These are phyloP conservation scores for Hedya salicella DNA, from an alignment of 2,888 invertebrate genomes.

Conservation along the genomic window DNA sequence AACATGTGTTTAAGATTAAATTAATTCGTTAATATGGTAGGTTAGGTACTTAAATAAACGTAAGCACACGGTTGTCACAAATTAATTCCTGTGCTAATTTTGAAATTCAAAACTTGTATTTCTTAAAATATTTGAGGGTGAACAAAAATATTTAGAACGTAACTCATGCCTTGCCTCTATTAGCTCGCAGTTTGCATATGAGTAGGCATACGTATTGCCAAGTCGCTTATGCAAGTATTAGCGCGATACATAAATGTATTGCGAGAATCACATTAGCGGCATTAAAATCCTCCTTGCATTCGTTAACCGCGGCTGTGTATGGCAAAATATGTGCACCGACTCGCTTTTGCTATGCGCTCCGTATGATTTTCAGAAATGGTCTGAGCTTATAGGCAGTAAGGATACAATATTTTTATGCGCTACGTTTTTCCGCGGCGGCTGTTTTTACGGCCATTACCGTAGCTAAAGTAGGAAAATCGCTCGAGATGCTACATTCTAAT, in stretches of 20 bases:
- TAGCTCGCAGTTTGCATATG: constrained; percentile 26
- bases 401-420: constrained; percentile 84
- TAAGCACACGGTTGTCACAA: neutral
- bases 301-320: constrained; percentile 75
- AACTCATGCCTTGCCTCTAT: constrained; percentile 30
- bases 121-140: constrained; percentile 15
- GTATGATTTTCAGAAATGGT: constrained; percentile 85
- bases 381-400: constrained; percentile 75
- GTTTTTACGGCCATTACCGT: constrained; percentile 81
- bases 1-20: too few species aligned
- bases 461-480: constrained; percentile 84
- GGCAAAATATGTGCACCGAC: constrained; percentile 81
- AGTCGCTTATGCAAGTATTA: constrained; percentile 61
- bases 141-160: constrained; percentile 38
- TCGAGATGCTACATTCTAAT: constrained; percentile 83
- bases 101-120: constrained; percentile 19
- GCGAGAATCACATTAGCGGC: constrained; percentile 78
- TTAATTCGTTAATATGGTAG: too few species aligned
- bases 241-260: constrained; percentile 71
- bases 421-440: constrained; percentile 74
- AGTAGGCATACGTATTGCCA: constrained; percentile 45
- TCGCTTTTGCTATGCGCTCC: constrained; percentile 74
- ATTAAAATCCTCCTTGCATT: constrained; percentile 83
- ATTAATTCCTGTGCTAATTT: constrained; percentile 29
- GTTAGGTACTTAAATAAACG: neutral